A percentile compares a stretch with the other conserved stretches of the same genome.
Evolutionary conservation across 1,140 invertebrate species (phyloP).

Genomic region (Proctacanthus coquilletti): DNA sequence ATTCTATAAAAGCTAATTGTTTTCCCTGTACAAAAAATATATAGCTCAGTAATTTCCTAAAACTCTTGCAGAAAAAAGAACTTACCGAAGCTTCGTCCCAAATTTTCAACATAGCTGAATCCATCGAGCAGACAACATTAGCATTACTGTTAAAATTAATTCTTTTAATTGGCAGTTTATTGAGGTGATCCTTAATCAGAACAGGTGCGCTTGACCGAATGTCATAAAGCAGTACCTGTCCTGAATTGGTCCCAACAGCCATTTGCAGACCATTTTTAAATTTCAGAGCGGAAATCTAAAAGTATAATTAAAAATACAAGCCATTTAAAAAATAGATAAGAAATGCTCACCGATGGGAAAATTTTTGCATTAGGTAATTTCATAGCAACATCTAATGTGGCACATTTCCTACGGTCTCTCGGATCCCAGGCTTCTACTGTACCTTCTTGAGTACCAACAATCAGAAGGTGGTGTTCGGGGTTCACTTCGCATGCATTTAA

Average conservation of each 20-base stretch:
- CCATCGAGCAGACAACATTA: conserved; percentile 82
- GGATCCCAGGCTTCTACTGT: conserved; percentile 95
- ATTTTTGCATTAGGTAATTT: conserved; percentile 30
- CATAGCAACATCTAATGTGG: conserved; percentile 72
- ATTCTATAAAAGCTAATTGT: conserved; percentile 85
- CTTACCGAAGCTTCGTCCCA: conserved; percentile 83
- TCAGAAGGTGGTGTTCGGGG: conserved; percentile 71
- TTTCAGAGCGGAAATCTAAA: conserved; percentile 61
- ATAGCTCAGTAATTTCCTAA: conserved; percentile 6
- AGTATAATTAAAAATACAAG: conserved; percentile 10
- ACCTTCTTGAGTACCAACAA: conserved; percentile 82
- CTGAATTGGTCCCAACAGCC: conserved; percentile 83
- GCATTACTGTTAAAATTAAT: conserved; percentile 71
- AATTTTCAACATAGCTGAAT: conserved; percentile 81
- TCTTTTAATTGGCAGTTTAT: conserved; percentile 80
- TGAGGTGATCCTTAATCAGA: conserved; percentile 87
- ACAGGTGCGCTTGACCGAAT: conserved; percentile 81
- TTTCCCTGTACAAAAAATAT: conserved; percentile 82
- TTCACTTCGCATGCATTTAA: conserved; percentile 83
- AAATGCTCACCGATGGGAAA: conserved; percentile 19
- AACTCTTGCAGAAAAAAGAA: too few relatives aligned
- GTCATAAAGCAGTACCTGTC: conserved; percentile 90
- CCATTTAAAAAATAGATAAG: conserved; percentile 2
- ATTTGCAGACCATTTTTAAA: conserved; percentile 71
- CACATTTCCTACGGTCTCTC: conserved; percentile 54